Base-by-base conservation (phyloP, 2,888 invertebrate genomes). In the Hartigia nigra region DNA sequence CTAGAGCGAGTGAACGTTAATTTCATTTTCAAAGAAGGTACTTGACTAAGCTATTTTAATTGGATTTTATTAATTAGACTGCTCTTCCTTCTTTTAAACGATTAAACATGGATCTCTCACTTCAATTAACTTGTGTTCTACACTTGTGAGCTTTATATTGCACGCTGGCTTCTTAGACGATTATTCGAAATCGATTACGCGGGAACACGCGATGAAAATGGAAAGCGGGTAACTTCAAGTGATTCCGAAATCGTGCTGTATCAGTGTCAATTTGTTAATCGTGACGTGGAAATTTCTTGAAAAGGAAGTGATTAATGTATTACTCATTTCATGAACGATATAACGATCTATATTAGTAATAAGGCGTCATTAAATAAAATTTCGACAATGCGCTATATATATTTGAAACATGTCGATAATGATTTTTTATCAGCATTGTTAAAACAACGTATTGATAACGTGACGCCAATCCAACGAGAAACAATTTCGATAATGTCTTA, bases 181-280 rank as follows among this genome's bases (percentile, higher is more conserved):
- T 55, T 55, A 82, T 80, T 77, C 72, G 80, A 81, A 83, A 84
- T 87, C 83, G 86, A 86, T 85, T 82, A 78, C 80, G 77, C 12
- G 82, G 82, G 82, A 83, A 85, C 84, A 82, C 82, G 82, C 85
- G 78, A 83, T 81, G 81, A 79, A 84, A 85, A 84, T 86, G 85
- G 88, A 87, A 88, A 86, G 85, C 85, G 82, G 79, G 81, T 70
- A 78, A 81, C 37, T 74, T 69, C 78, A 76, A 55, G 55, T 2
- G 55, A 55, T 55, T 55, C 55, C 55, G 55, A 55, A 55, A 55
- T 55, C 55, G 55, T 9, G 55, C 23, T 55, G 23, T 55, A 23
- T 55, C 55, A 23, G 55, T 55, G 23, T 55, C 23, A 23, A 55
- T 55, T 55, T 55, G 23, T 55, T 23, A 55, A 55, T 2, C 23